Percentiles rank a stretch among this genome's conserved stretches.
Conservation (phyloP, 2,888 invertebrate genomes). For the Fissipunctia ypsillon region DNA sequence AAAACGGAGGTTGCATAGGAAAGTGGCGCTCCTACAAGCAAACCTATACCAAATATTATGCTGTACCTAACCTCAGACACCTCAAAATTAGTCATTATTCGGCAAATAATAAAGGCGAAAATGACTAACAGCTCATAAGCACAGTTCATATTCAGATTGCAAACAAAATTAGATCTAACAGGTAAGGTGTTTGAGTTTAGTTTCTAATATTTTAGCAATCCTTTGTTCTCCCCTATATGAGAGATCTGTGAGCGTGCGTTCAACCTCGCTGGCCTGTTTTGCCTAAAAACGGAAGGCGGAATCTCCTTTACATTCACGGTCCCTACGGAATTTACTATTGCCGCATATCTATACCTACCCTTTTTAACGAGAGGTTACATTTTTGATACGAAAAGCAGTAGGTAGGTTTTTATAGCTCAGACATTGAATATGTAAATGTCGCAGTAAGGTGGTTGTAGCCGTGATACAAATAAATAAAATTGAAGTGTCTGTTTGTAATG, state of each 20-base stretch:
- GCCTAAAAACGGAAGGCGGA: slow-evolving; percentile 83
- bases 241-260: slow-evolving; percentile 64
- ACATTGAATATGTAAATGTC: neutral
- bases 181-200: slow-evolving; percentile 52
- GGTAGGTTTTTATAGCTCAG: neutral
- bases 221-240: slow-evolving; percentile 69
- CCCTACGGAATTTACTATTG: slow-evolving; percentile 60
- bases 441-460: too few relatives aligned
- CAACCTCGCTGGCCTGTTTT: slow-evolving; percentile 77
- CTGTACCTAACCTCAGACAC: neutral
- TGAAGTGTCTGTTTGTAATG: too few relatives aligned
- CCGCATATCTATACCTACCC: slow-evolving; percentile 65
- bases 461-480: too few relatives aligned
- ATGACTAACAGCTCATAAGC: slow-evolving; percentile 32
- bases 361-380: slow-evolving; percentile 39
- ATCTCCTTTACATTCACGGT: slow-evolving; percentile 67
- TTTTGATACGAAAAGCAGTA: slow-evolving; percentile 23
- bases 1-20: slow-evolving; percentile 36
- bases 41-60: slow-evolving; percentile 23
- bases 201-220: slow-evolving; percentile 54
- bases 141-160: slow-evolving; percentile 21
- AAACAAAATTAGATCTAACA: slow-evolving; percentile 63
- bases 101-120: slow-evolving; percentile 49
- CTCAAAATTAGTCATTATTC: slow-evolving; percentile 44
- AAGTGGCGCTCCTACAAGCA: slow-evolving; percentile 33